Conservation (phyloP, 2,797 vertebrate genomes). For the Cichlasoma orientale region DNA sequence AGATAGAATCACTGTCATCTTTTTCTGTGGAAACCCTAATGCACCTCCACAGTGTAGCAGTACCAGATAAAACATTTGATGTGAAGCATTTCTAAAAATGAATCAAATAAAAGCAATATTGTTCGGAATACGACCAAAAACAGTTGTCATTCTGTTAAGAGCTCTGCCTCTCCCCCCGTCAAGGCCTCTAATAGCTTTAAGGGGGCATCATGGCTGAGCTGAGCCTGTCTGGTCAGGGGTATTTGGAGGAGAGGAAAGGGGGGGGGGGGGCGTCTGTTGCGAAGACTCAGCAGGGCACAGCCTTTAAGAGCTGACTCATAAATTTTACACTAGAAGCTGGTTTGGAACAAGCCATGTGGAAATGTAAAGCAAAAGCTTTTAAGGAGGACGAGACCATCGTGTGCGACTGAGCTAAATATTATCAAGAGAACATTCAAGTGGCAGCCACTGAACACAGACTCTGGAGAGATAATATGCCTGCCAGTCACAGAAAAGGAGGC, state of each 20-base stretch:
- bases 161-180: slow-evolving; percentile 9
- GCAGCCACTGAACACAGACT: slow-evolving; percentile 13
- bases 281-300: slow-evolving; percentile 65
- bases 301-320: slow-evolving; percentile 77
- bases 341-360: slow-evolving; percentile 66
- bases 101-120: not conserved
- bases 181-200: slow-evolving; percentile 66
- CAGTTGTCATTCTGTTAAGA: slow-evolving; percentile 24
- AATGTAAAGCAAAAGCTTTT: slow-evolving; percentile 67
- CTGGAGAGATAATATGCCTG: not conserved
- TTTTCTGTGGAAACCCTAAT: not conserved
- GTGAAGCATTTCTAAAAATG: not conserved
- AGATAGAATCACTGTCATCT: no score
- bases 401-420: slow-evolving; percentile 57
- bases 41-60: not conserved
- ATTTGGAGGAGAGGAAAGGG: slow-evolving; percentile 34
- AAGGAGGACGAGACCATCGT: slow-evolving; percentile 37
- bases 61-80: not conserved
- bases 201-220: slow-evolving; percentile 51
- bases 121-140: not conserved
- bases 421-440: slow-evolving; percentile 2
- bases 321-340: slow-evolving; percentile 76
- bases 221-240: slow-evolving; percentile 36
- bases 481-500: not conserved
- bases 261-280: slow-evolving; percentile 15